Percentiles rank a stretch among this genome's conserved stretches.
phyloP scores from a whole-genome alignment of 2,888 invertebrate genomes.

The Acrobasis consociella region DNA sequence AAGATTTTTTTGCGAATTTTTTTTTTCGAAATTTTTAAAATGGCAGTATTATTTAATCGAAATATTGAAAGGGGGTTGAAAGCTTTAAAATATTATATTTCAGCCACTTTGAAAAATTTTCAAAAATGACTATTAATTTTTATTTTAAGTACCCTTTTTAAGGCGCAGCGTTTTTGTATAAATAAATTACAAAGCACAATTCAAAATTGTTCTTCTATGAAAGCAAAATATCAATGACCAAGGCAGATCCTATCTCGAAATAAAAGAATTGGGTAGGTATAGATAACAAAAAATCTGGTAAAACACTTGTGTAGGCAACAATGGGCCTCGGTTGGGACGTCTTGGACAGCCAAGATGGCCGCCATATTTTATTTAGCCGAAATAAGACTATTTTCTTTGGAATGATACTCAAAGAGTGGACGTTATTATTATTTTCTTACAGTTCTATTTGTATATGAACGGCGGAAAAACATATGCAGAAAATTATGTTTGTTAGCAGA shows the following conservation, averaged over 20 bases:
- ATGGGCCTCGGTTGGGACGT: conserved; percentile 8
- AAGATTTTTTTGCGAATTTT: too few species aligned
- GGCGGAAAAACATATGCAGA: not conserved
- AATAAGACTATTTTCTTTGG: conserved; percentile 11
- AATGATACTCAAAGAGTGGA: conserved; percentile 2
- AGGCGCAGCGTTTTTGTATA: too few species aligned
- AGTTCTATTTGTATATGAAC: not conserved
- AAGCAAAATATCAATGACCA: not conserved
- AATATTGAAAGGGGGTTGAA: too few species aligned
- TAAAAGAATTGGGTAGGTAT: conserved; percentile 18
- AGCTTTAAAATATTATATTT: too few species aligned
- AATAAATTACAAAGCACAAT: too few species aligned
- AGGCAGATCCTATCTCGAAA: conserved; percentile 17
- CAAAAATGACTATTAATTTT: too few species aligned
- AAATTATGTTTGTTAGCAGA: not conserved
- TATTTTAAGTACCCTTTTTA: too few species aligned
- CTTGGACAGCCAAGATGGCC: conserved; percentile 10
- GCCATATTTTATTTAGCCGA: not conserved
- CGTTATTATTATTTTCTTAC: conserved; percentile 2
- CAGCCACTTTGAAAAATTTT: too few species aligned
- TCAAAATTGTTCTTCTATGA: not conserved
- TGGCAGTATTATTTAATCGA: too few species aligned
- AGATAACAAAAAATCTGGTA: conserved; percentile 17
- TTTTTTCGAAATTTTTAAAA: too few species aligned
- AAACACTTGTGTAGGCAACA: conserved; percentile 19